Base-by-base conservation (phyloP, 1,140 invertebrate genomes). In the Drosophila ercepeae region DNA sequence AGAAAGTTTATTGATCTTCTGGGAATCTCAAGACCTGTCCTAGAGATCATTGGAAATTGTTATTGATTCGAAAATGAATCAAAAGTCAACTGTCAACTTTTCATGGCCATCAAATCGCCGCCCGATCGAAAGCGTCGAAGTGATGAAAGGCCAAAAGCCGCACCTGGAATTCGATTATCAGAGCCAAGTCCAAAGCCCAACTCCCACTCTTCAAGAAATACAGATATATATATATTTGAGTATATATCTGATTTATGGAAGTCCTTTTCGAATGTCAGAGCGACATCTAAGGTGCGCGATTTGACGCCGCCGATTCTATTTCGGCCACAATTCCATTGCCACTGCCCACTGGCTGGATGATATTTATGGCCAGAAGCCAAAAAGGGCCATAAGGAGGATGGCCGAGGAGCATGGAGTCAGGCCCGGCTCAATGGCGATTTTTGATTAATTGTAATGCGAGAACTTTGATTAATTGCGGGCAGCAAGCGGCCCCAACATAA, bases 241-340 rank as follows among this genome's bases (percentile, higher is more conserved):
- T 45, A 34, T 45, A 21, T 42, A 32, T 44, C 8, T 69, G 70
- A 64, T 57, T 55, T 75, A 45, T 44, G 49, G 23, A 42, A 46
- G 34, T 21, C 32, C 25, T 29, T 16, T 16, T 18, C 25, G 36
- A 52, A 44, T 53, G 61, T 68, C 64, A 67, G 3, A 67, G 7
- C 46, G 27, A 68, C 61, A 53, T 68, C 64, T 68, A 68, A 68
- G 61, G 64, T 68, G 39, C 34, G 81, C 82, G 70, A 76, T 84
- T 86, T 86, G 77, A 86, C 81, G 81, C 81, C 81, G 81, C 73
- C 81, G 76, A 88, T 86, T 86, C 81, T 86, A 88, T 86, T 75
- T 77, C 7, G 71, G 58, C 65, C 55, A 36, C 52, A 58, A 49
- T 57, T 25, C 44, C 45, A 49, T 49, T 34, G 29, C 45, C 54